Evolutionary conservation across 2,113 vertebrate species (phyloP), one percentile per base, ranked within the genome.

Genomic region (Notothenia rossii): DNA sequence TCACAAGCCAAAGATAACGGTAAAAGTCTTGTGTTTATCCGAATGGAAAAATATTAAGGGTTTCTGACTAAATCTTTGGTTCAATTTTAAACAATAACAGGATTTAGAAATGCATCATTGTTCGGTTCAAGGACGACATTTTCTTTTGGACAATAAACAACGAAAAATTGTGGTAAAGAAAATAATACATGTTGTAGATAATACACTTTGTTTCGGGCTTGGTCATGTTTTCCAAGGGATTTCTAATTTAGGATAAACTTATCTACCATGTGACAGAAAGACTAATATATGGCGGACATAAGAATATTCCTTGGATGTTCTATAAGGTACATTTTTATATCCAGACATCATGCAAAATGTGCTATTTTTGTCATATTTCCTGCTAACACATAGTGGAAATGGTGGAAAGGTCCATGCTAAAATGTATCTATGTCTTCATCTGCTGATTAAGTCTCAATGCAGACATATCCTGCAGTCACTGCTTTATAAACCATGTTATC

Each of bases 401-500:
- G 36, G 36, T 40, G 36, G 36, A 71, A 59, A 51, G 8, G 17
- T 0, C 7, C 14, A 12, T 43, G 8, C 15, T n/a, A 3, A 50
- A 29, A 55, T 46, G 33, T 43, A 50, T 61, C 11, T 1, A 5
- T 43, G 8, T 18, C 9, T 29, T 3, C 11, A 14, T 22, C 33
- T 67, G 40, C 29, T 63, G 43, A 64, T 50, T 20, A 18, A n/a
- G 22, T 46, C 50, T 50, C 53, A 59, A 7, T 17, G 5, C 59
- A 43, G 48, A 45, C 56, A 59, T 12, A 14, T 51, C 75, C 76
- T 12, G 3, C 3, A 25, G 50, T 10, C 56, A 3, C 29, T 45
- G 58, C 61, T 61, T 36, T n/a, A 11, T 69, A 58, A 45, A 40
- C 63, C 2, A 5, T 46, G 55, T 89, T 81, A 87, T 90, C 79